These are phyloP conservation scores for Rhabdophis nuchalis DNA, from an alignment of 2,797 vertebrate genomes.

Conservation along the genomic window DNA sequence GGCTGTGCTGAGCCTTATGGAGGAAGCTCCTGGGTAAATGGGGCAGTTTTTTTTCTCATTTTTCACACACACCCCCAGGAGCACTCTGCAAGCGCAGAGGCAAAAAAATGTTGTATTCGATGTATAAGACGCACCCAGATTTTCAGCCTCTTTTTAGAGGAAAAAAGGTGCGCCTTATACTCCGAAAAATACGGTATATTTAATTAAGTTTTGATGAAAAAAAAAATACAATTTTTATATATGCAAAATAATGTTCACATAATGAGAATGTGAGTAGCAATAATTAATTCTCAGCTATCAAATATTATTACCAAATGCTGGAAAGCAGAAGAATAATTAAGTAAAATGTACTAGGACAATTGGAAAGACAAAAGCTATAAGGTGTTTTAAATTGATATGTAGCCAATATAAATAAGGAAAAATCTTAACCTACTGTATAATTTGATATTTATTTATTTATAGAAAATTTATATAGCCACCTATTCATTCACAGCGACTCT, in stretches of 20 bases:
- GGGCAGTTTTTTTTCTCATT: too few relatives aligned
- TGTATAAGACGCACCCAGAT: too few relatives aligned
- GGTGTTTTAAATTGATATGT: background rate
- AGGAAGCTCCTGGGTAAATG: too few relatives aligned
- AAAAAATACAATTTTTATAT: background rate
- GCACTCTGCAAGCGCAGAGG: too few relatives aligned
- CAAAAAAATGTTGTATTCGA: too few relatives aligned
- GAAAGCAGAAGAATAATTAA: background rate
- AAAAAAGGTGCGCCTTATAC: too few relatives aligned
- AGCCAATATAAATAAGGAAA: slow-evolving; percentile 6
- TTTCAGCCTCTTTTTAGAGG: too few relatives aligned
- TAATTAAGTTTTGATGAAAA: background rate
- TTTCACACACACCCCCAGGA: too few relatives aligned
- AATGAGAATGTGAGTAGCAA: background rate
- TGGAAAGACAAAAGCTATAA: background rate
- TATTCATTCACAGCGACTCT: too few relatives aligned
- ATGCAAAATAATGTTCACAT: background rate
- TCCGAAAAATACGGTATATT: too few relatives aligned
- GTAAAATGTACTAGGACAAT: background rate
- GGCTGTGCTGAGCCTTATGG: too few relatives aligned
- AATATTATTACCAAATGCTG: background rate
- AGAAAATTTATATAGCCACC: background rate
- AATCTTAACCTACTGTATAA: background rate
- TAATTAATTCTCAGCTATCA: background rate
- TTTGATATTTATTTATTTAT: background rate